Evolutionary conservation across 2,113 vertebrate genomes (phyloP).

Genomic region (Gulo gulo): DNA sequence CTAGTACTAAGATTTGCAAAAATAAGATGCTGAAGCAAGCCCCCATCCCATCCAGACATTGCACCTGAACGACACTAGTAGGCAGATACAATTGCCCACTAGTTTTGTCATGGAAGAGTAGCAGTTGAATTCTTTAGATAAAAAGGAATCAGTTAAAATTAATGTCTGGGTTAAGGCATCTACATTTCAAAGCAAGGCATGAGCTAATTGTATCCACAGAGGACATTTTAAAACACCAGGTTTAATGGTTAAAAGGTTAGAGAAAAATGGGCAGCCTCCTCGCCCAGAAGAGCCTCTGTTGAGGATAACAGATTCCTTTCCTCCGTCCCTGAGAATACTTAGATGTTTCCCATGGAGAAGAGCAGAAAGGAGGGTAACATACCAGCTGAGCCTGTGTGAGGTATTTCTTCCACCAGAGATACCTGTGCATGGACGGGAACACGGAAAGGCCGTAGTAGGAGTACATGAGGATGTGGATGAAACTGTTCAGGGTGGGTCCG

Average conservation of each 20-base stretch:
- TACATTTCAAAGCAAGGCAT: background rate
- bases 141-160: background rate
- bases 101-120: background rate
- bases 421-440: constrained; percentile 90
- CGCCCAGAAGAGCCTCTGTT: background rate
- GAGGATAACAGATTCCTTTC: rapidly evolving
- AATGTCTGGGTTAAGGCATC: background rate
- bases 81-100: background rate
- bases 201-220: background rate
- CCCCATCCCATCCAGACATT: background rate
- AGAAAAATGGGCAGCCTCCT: background rate
- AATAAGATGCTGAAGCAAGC: background rate
- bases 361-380: background rate
- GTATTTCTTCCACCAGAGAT: constrained; percentile 94
- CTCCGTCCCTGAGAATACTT: rapidly evolving
- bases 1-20: background rate
- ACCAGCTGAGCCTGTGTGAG: constrained; percentile 94
- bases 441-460: constrained; percentile 91
- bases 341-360: rapidly evolving
- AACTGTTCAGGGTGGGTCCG: constrained; percentile 91
- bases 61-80: background rate
- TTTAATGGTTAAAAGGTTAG: background rate
- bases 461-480: constrained; percentile 93
- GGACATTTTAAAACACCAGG: background rate
- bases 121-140: background rate